Conservation (phyloP, 2,797 vertebrate genomes). For the Halcyon leucocephala region DNA sequence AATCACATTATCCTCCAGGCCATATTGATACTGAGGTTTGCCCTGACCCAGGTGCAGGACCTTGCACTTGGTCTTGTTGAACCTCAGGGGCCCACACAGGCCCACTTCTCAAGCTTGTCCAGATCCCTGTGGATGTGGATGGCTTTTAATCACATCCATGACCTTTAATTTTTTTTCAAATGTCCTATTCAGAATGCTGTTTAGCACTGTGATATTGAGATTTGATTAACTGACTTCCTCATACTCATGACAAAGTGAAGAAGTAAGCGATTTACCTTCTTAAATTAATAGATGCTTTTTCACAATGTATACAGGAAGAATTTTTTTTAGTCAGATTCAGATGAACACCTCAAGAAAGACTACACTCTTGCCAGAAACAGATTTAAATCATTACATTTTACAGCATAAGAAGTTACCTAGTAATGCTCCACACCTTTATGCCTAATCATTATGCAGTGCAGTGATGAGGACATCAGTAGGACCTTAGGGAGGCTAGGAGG, state of each 20-base stretch:
- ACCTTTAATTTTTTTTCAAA: not conserved
- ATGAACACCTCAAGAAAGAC: not conserved
- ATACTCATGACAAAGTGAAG: not conserved
- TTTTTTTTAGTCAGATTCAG: not conserved
- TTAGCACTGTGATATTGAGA: not conserved
- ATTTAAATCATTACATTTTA: not conserved
- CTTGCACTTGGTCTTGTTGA: not conserved
- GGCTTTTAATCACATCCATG: not conserved
- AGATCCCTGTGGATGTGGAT: not conserved
- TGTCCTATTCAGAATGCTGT: not conserved
- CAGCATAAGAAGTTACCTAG: not conserved
- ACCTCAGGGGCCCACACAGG: not conserved
- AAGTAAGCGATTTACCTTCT: not conserved
- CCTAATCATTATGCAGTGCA: not conserved
- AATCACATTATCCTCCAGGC: not conserved
- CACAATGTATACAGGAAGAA: not conserved
- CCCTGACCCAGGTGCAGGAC: not conserved
- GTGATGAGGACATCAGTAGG: not conserved
- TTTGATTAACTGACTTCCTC: not conserved
- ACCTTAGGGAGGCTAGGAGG: not conserved
- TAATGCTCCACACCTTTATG: not conserved
- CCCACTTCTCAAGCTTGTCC: not conserved
- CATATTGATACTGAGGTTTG: not conserved
- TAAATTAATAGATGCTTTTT: not conserved
- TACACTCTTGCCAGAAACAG: not conserved